Conservation (phyloP, 30 jellyfish, hydroid and myxozoan species). For the Pseudorhiza aurosa region DNA sequence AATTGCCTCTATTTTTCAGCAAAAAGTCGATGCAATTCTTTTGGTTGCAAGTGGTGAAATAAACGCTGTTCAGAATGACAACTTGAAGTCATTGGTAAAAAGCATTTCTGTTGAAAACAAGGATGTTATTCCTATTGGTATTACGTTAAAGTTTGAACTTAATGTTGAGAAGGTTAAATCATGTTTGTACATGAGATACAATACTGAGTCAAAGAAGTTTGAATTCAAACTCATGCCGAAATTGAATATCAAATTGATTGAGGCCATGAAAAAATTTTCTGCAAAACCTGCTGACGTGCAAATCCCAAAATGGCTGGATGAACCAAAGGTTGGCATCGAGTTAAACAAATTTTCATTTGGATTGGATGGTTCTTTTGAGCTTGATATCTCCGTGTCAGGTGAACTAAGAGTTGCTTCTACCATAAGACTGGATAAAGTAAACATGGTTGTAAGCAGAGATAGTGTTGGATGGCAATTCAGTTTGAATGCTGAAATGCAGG, state of each 20-base stretch:
- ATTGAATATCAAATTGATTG: background rate
- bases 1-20: background rate
- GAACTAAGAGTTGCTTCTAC: background rate
- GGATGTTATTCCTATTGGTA: constrained; percentile 19
- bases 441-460: background rate
- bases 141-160: background rate
- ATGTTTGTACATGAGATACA: background rate
- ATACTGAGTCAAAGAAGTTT: background rate
- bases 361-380: background rate
- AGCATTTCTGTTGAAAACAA: background rate
- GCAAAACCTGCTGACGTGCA: background rate
- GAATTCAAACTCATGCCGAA: constrained; percentile 3
- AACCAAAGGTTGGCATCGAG: background rate
- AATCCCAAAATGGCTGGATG: constrained; percentile 17
- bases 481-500: background rate
- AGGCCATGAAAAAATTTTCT: background rate
- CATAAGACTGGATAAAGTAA: background rate
- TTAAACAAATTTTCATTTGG: constrained; percentile 11
- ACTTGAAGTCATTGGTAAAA: background rate
- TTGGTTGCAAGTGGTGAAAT: constrained; percentile 11
- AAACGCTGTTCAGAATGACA: background rate
- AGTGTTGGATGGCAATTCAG: constrained; percentile 1
- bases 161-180: background rate
- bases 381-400: constrained; percentile 2
- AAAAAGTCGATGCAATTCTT: constrained; percentile 7